phyloP scores from a whole-genome alignment of 2,113 vertebrate species.

The Nasalis larvatus region DNA sequence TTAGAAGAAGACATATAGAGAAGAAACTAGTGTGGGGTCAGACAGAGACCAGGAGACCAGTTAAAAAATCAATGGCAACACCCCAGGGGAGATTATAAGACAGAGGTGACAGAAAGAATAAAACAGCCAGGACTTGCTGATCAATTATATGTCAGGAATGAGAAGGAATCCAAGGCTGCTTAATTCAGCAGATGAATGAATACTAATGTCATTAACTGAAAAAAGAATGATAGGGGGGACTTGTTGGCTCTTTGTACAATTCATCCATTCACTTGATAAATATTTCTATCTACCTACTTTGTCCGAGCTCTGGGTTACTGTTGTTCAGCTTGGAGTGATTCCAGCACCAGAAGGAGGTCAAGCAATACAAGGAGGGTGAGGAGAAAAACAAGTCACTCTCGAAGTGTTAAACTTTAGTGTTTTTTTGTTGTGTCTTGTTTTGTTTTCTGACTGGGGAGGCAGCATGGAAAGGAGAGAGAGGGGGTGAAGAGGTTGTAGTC shows the following conservation, averaged over 20 bases:
- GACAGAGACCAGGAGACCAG: background rate
- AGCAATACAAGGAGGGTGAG: background rate
- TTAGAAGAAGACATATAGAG: background rate
- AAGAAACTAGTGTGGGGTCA: background rate
- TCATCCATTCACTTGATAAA: slow-evolving; percentile 42
- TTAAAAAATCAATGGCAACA: background rate
- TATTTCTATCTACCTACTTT: slow-evolving; percentile 68
- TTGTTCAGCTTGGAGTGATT: background rate
- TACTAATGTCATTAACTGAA: slow-evolving; percentile 28
- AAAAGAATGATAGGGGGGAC: background rate
- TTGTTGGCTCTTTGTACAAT: slow-evolving; percentile 7
- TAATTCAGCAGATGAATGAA: background rate
- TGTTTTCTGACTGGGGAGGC: background rate
- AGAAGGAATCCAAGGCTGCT: background rate
- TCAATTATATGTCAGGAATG: slow-evolving; percentile 35
- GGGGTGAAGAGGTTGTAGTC: background rate
- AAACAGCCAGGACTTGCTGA: background rate
- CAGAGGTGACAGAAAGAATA: background rate
- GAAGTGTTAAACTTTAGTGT: background rate
- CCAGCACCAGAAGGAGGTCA: slow-evolving; percentile 21
- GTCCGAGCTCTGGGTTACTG: background rate
- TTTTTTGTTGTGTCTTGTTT: background rate
- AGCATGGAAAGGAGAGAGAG: background rate
- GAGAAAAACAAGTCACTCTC: background rate
- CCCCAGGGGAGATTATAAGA: background rate